Evolutionary conservation across 2,888 invertebrate genomes (phyloP).

Genomic region (Xestia c-nigrum): DNA sequence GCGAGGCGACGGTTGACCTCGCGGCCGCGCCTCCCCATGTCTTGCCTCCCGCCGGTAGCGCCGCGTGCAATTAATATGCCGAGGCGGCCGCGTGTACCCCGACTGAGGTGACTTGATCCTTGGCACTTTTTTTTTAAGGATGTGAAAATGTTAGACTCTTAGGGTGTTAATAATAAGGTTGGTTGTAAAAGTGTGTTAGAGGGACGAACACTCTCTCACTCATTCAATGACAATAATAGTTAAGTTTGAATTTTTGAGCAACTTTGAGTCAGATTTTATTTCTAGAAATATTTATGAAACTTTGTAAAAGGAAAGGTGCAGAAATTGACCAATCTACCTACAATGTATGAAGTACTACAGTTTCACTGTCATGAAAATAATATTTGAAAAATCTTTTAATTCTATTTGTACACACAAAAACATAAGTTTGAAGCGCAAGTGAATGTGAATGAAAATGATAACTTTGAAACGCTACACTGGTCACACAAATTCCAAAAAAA

Average conservation of each 20-base stretch:
- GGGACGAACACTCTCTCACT: neutral
- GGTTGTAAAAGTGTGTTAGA: neutral
- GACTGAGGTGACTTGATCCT: conserved; percentile 73
- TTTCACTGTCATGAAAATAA: neutral
- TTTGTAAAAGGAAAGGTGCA: neutral
- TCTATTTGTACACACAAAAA: neutral
- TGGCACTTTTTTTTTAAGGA: conserved; percentile 46
- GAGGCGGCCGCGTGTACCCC: conserved; percentile 87
- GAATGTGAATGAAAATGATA: neutral
- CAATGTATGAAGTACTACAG: neutral
- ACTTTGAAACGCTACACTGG: neutral
- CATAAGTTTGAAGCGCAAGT: neutral
- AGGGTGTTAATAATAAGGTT: neutral
- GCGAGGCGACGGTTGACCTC: conserved; percentile 90
- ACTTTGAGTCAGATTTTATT: neutral
- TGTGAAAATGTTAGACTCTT: neutral
- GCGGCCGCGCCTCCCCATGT: conserved; percentile 86
- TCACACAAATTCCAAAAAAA: neutral
- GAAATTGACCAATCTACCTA: neutral
- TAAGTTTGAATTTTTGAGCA: neutral
- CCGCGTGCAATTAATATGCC: conserved; percentile 91
- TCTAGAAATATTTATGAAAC: neutral
- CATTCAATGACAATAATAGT: neutral
- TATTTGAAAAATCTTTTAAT: neutral
- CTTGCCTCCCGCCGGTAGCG: conserved; percentile 88